phyloP scores from a whole-genome alignment of 2,113 vertebrate species.

The Ptilonorhynchus violaceus region DNA sequence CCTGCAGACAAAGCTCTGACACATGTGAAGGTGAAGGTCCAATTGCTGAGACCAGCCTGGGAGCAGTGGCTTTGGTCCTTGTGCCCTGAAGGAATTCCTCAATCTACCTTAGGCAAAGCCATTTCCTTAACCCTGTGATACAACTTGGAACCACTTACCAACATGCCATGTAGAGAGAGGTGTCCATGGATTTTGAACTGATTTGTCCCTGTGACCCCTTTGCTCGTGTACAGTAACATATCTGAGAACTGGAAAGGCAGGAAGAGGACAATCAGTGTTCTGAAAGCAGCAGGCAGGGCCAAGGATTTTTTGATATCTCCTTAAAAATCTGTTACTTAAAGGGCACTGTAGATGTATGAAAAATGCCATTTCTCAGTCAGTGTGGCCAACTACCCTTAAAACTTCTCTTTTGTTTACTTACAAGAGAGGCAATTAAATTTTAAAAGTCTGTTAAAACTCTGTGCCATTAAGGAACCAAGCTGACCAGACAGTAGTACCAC shows the following conservation, averaged over 20 bases:
- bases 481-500: background rate
- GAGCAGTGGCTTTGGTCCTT: background rate
- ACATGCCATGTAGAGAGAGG: conserved; percentile 90
- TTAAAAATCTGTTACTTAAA: background rate
- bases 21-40: background rate
- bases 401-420: background rate
- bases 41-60: background rate
- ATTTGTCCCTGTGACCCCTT: conserved; percentile 85
- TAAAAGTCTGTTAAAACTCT: background rate
- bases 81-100: background rate
- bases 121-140: background rate
- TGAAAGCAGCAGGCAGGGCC: background rate
- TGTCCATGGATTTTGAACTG: conserved; percentile 92
- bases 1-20: background rate
- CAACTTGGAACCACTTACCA: conserved; percentile 79
- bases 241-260: conserved; percentile 87
- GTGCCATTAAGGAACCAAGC: background rate
- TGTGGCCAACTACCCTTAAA: background rate
- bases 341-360: background rate
- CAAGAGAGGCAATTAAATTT: background rate
- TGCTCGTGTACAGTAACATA: conserved; percentile 92
- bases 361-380: background rate
- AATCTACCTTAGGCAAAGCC: background rate
- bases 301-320: background rate
- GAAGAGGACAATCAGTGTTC: background rate